Evolutionary conservation across 2,797 vertebrate genomes (phyloP).

Genomic region (Myotis planiceps): DNA sequence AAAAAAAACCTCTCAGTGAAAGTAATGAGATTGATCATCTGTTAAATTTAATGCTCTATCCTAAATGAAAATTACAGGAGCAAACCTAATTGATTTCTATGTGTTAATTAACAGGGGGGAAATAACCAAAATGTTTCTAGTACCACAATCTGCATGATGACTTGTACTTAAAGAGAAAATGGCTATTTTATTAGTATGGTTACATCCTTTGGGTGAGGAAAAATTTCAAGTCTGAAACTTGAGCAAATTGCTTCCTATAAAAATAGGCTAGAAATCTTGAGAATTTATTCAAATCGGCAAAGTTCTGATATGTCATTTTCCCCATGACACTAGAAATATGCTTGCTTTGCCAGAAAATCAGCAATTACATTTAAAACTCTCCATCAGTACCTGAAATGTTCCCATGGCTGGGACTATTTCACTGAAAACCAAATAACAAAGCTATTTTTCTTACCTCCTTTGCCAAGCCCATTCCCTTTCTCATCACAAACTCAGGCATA

Average conservation of each 20-base stretch:
- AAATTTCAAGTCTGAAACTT: neutral
- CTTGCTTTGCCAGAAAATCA: constrained; percentile 22
- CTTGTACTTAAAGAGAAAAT: constrained; percentile 52
- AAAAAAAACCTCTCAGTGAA: constrained; percentile 30
- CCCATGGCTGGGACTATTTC: neutral
- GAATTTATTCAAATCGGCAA: constrained; percentile 19
- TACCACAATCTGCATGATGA: neutral
- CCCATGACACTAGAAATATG: neutral
- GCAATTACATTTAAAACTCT: constrained; percentile 4
- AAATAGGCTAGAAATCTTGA: constrained; percentile 16
- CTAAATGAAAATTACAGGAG: constrained; percentile 60
- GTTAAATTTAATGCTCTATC: constrained; percentile 60
- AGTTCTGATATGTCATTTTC: constrained; percentile 1
- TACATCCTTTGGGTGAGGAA: neutral
- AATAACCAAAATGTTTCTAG: constrained; percentile 50
- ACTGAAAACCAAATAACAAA: neutral
- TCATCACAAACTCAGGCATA: neutral
- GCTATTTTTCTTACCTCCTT: neutral
- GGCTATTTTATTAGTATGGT: neutral
- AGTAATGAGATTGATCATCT: constrained; percentile 56
- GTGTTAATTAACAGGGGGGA: constrained; percentile 39
- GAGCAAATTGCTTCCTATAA: neutral
- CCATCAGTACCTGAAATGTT: neutral
- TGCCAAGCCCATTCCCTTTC: neutral
- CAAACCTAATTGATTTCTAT: constrained; percentile 62